Conservation (phyloP, 2,797 vertebrate species). For the Microctenopoma stevenorrisi region DNA sequence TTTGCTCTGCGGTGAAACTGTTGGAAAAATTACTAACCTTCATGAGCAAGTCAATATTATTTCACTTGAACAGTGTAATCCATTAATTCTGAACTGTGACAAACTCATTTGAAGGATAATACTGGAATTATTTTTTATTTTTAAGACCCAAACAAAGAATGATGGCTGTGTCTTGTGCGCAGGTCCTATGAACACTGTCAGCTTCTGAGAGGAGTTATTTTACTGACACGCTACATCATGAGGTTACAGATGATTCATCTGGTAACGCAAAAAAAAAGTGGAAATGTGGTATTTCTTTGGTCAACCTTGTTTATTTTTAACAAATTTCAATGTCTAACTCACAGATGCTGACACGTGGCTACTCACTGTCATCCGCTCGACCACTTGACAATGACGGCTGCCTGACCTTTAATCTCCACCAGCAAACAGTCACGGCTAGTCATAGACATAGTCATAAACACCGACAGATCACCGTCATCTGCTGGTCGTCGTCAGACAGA, state of each 20-base stretch:
- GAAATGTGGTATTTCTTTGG: slow-evolving; percentile 27
- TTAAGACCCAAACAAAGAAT: slow-evolving; percentile 3
- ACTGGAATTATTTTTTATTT: slow-evolving; percentile 5
- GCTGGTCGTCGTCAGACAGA: slow-evolving; percentile 40
- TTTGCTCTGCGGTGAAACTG: slow-evolving; percentile 6
- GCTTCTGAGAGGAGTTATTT: neutral
- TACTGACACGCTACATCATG: neutral
- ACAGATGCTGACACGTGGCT: neutral
- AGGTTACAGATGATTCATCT: neutral
- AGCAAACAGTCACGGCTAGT: slow-evolving; percentile 7
- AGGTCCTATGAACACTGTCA: neutral
- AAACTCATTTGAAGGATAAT: slow-evolving; percentile 38
- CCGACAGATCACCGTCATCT: neutral
- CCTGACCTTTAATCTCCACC: slow-evolving; percentile 34
- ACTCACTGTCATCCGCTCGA: slow-evolving; percentile 28
- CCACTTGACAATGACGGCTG: slow-evolving; percentile 1
- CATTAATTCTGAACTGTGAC: slow-evolving; percentile 25
- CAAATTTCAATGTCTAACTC: slow-evolving; percentile 31
- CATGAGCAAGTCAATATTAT: slow-evolving; percentile 36
- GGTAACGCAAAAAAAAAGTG: slow-evolving; percentile 14
- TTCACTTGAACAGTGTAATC: slow-evolving; percentile 24
- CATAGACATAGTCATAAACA: slow-evolving; percentile 24
- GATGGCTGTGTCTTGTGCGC: too few species aligned
- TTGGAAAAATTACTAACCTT: slow-evolving; percentile 45
- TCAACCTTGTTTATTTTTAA: slow-evolving; percentile 40